These are phyloP conservation scores for Apocrypta bakeri DNA, from an alignment of 1,140 invertebrate species.

Conservation along the genomic window DNA sequence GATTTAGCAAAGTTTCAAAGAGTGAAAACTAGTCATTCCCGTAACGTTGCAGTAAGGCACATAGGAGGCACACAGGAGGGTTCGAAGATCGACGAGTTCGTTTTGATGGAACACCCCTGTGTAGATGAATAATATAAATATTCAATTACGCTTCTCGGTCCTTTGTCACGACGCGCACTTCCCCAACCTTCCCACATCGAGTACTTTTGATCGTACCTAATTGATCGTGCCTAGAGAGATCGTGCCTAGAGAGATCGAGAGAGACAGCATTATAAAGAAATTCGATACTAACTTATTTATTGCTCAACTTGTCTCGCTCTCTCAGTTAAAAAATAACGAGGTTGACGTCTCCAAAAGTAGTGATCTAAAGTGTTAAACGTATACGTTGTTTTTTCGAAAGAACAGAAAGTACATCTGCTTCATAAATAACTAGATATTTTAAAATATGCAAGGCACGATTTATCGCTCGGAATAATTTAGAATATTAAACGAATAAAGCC, in stretches of 20 bases:
- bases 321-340: too few species aligned
- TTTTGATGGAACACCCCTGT: slow-evolving; percentile 11
- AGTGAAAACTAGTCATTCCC: not conserved
- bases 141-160: slow-evolving; percentile 18
- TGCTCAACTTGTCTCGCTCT: not conserved
- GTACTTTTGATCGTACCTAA: too few species aligned
- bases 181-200: not conserved
- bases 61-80: not conserved
- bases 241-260: too few species aligned
- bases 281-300: slow-evolving; percentile 37
- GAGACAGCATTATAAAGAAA: slow-evolving; percentile 2
- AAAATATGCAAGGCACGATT: too few species aligned
- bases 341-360: too few species aligned
- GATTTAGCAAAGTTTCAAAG: not conserved
- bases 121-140: slow-evolving; percentile 41
- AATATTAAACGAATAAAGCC: too few species aligned
- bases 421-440: too few species aligned
- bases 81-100: not conserved
- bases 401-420: too few species aligned
- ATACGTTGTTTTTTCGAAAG: too few species aligned
- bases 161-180: not conserved
- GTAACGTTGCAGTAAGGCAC: not conserved
- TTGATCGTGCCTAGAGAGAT: not conserved
- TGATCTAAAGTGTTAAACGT: too few species aligned
- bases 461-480: too few species aligned